Evolutionary conservation across 2,888 invertebrate genomes (phyloP).

Genomic region (Hofmannophila pseudospretella): DNA sequence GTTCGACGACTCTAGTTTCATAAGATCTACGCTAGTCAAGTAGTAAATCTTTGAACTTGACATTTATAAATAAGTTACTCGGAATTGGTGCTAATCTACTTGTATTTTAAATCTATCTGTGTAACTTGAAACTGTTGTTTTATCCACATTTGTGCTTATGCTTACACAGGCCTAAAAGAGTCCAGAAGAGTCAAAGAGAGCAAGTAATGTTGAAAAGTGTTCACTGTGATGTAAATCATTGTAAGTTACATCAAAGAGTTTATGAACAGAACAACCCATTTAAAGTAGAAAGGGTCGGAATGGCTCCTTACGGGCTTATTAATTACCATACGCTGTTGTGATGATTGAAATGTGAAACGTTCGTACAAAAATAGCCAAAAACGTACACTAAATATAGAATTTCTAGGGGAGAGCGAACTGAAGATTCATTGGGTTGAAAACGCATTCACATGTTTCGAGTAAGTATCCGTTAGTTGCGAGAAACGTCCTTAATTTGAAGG

Average conservation of each 20-base stretch:
- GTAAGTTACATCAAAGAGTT: constrained; percentile 47
- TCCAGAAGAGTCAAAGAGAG: constrained; percentile 10
- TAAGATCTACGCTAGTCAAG: background rate
- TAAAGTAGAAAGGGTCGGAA: constrained; percentile 29
- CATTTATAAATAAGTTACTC: constrained; percentile 7
- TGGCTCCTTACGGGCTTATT: constrained; percentile 31
- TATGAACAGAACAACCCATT: constrained; percentile 28
- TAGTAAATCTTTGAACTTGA: background rate
- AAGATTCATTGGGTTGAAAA: constrained; percentile 5
- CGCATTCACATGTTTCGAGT: too few species aligned
- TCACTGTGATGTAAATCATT: constrained; percentile 45
- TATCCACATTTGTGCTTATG: too few species aligned
- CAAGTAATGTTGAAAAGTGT: constrained; percentile 27
- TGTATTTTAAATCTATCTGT: constrained; percentile 28
- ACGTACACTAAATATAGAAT: constrained; percentile 27
- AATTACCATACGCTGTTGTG: constrained; percentile 44
- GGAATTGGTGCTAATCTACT: constrained; percentile 14
- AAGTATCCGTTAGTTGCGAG: too few species aligned
- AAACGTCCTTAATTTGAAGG: too few species aligned
- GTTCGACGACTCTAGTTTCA: constrained; percentile 3
- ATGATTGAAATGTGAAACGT: constrained; percentile 53
- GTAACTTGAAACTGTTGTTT: constrained; percentile 36
- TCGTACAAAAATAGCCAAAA: constrained; percentile 31
- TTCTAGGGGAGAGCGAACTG: constrained; percentile 18
- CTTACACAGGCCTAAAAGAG: too few species aligned